Evolutionary conservation across 2,888 invertebrate genomes (phyloP).

Genomic region (Malthinus flaveolus): DNA sequence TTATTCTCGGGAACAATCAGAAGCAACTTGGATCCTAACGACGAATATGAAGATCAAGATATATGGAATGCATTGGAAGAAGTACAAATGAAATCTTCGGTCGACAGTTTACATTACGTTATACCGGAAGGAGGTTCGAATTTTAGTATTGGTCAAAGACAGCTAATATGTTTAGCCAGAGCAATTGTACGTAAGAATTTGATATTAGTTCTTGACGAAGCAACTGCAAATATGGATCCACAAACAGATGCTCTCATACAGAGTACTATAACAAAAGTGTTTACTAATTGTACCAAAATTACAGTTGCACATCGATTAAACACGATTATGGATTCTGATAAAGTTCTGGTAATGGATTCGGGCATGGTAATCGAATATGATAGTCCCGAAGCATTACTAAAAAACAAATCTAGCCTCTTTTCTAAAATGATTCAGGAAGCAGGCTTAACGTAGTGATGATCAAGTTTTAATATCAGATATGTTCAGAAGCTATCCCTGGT

Average conservation of each 20-base stretch:
- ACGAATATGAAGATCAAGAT: slow-evolving; percentile 73
- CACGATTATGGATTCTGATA: slow-evolving; percentile 81
- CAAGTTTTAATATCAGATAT: too few species aligned
- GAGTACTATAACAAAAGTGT: slow-evolving; percentile 70
- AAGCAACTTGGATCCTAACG: slow-evolving; percentile 88
- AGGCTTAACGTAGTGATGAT: slow-evolving; percentile 60
- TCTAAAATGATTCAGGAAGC: slow-evolving; percentile 70
- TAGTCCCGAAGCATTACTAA: slow-evolving; percentile 66
- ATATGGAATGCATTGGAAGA: slow-evolving; percentile 79
- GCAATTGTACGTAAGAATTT: slow-evolving; percentile 56
- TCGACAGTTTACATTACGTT: slow-evolving; percentile 64
- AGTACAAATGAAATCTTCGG: slow-evolving; percentile 38
- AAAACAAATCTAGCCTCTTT: slow-evolving; percentile 65
- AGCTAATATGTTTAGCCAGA: slow-evolving; percentile 69
- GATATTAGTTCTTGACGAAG: slow-evolving; percentile 61
- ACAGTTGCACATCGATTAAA: slow-evolving; percentile 80
- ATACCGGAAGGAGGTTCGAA: slow-evolving; percentile 67
- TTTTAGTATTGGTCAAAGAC: slow-evolving; percentile 58
- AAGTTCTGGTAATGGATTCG: slow-evolving; percentile 75
- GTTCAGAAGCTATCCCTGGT: too few species aligned
- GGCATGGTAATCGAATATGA: slow-evolving; percentile 74
- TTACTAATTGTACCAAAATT: slow-evolving; percentile 72
- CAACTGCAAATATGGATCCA: slow-evolving; percentile 79
- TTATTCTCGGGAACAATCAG: slow-evolving; percentile 86
- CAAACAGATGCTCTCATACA: slow-evolving; percentile 75